Percentiles rank a stretch among this genome's conserved stretches.
These are phyloP conservation scores for Leptinotarsa undecemlineata DNA, from an alignment of 1,140 invertebrate species.

Conservation along the genomic window DNA sequence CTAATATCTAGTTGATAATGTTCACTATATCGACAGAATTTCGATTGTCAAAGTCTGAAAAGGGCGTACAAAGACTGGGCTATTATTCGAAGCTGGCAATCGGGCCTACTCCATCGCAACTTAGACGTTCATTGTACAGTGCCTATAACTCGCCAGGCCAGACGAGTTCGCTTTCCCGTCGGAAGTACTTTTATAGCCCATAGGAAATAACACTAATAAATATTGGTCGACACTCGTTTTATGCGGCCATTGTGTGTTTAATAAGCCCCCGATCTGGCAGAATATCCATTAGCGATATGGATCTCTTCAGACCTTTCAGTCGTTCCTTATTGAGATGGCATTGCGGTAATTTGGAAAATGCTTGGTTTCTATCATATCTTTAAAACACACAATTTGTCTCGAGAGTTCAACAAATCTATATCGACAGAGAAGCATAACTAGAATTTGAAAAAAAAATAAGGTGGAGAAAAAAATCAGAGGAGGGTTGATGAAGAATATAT, in stretches of 20 bases:
- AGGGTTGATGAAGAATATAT: background rate
- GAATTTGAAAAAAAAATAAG: no score
- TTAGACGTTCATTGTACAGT: background rate
- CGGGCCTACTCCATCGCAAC: conserved; percentile 10
- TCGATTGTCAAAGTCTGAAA: no score
- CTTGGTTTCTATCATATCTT: no score
- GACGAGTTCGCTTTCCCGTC: background rate
- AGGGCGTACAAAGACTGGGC: no score
- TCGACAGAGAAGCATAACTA: no score
- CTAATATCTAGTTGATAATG: no score
- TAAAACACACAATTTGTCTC: no score
- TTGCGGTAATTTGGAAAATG: no score
- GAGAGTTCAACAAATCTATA: no score
- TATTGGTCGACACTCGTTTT: conserved; percentile 2
- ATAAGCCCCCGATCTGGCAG: background rate
- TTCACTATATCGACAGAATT: no score
- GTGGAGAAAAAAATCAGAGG: no score
- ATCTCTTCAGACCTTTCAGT: background rate
- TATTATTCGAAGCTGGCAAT: conserved; percentile 39
- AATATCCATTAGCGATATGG: background rate
- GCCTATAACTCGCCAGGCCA: background rate
- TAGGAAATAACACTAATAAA: conserved; percentile 6
- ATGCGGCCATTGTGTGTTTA: background rate
- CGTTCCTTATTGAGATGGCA: no score
- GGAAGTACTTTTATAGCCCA: conserved; percentile 5